Evolutionary conservation across 2,888 invertebrate genomes (phyloP).

Genomic region (Lycocerus yunnanus): DNA sequence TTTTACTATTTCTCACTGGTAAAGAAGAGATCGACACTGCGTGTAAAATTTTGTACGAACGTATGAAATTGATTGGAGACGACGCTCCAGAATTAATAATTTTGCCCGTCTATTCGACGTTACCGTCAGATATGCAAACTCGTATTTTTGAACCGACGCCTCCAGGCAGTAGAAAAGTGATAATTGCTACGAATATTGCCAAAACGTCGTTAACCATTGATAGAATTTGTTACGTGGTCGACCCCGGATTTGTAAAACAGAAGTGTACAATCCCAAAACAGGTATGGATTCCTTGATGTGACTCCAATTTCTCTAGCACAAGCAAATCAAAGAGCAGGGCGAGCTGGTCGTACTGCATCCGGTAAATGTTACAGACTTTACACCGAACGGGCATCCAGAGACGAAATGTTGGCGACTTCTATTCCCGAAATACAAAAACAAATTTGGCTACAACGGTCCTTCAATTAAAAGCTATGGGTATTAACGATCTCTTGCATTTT

Average conservation of each 20-base stretch:
- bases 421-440: conserved; percentile 98
- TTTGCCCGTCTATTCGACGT: conserved; percentile 94
- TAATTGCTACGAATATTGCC: conserved; percentile 99
- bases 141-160: conserved; percentile 99
- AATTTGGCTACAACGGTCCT: conserved; percentile 96
- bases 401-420: conserved; percentile 97
- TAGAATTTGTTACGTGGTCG: conserved; percentile 98
- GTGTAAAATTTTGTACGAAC: conserved; percentile 95
- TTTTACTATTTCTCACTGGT: conserved; percentile 89
- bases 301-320: conserved; percentile 97
- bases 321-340: conserved; percentile 95
- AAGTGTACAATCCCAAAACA: conserved; percentile 96
- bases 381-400: conserved; percentile 96
- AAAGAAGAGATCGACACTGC: conserved; percentile 99
- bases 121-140: conserved; percentile 99
- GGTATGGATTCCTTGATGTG: conserved; percentile 99
- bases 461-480: conserved; percentile 98
- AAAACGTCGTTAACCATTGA: conserved; percentile 99
- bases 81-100: conserved; percentile 98
- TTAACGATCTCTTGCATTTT: conserved; percentile 96
- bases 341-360: conserved; percentile 97
- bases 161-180: conserved; percentile 94
- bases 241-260: conserved; percentile 99
- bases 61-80: conserved; percentile 93
- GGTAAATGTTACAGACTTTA: conserved; percentile 97